These are phyloP conservation scores for Lampris megalopsis DNA, from an alignment of 2,113 vertebrate species.

Conservation along the genomic window DNA sequence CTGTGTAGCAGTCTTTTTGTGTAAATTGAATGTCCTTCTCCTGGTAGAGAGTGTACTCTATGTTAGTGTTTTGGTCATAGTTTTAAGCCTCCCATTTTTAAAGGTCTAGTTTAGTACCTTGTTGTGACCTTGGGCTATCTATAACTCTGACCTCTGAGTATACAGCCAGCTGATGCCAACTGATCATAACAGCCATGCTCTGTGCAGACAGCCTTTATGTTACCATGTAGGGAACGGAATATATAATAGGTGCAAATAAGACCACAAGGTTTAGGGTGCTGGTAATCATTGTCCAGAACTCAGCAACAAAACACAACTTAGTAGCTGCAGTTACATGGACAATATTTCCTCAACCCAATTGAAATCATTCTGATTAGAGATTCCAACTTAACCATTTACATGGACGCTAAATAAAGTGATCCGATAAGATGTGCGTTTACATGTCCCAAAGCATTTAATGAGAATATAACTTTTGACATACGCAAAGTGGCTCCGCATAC, in stretches of 20 bases:
- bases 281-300: no score
- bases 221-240: neutral
- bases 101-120: neutral
- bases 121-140: neutral
- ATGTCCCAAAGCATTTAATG: no score
- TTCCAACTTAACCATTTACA: no score
- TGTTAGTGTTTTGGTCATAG: neutral
- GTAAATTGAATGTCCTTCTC: no score
- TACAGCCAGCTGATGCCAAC: neutral
- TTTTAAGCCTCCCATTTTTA: neutral
- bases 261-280: neutral
- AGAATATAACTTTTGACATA: no score
- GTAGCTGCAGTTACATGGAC: no score
- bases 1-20: conserved; percentile 4
- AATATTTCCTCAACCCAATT: no score
- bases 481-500: no score
- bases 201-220: neutral
- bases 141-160: conserved; percentile 1
- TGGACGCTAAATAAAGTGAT: no score
- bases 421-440: no score
- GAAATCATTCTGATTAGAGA: no score
- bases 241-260: neutral
- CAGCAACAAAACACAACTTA: no score
- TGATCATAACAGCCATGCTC: neutral
- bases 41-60: neutral